phyloP scores from a whole-genome alignment of 2,888 invertebrate species.

The Spatulosminthurus flaviceps region DNA sequence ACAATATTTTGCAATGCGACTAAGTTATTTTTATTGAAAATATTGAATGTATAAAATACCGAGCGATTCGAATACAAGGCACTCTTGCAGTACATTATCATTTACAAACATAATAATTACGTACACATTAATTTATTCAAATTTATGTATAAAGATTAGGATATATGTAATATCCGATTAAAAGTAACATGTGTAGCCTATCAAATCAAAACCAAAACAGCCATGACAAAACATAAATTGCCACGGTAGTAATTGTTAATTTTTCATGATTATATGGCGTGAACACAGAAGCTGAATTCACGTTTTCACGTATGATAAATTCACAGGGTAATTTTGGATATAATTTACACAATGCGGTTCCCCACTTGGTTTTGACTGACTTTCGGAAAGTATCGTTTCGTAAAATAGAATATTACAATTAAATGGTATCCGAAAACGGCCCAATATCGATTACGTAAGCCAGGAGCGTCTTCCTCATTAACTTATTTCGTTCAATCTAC shows the following conservation, averaged over 20 bases:
- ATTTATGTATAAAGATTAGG: conserved; percentile 7
- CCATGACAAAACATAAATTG: not conserved
- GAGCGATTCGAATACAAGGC: conserved; percentile 55
- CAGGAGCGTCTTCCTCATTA: not conserved
- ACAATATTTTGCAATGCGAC: conserved; percentile 31
- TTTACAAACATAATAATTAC: conserved; percentile 28
- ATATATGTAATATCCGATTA: not conserved
- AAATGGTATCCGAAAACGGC: not conserved
- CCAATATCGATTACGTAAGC: conserved; percentile 1
- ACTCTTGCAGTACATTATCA: conserved; percentile 47
- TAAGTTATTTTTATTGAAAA: conserved; percentile 48
- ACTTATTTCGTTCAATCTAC: conserved; percentile 49
- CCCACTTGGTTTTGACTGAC: conserved; percentile 12
- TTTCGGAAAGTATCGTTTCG: conserved; percentile 24
- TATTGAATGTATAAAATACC: conserved; percentile 55
- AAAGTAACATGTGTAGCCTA: not conserved
- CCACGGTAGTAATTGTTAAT: not conserved
- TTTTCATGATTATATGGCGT: not conserved
- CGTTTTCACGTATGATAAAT: not conserved
- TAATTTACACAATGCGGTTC: not conserved
- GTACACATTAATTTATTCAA: not conserved
- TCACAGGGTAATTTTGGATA: not conserved
- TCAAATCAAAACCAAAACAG: not conserved
- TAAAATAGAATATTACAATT: conserved; percentile 8
- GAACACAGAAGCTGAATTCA: not conserved